Percentiles rank a stretch among this genome's conserved stretches.
These are phyloP conservation scores for Castor canadensis DNA, from an alignment of 2,113 vertebrate species.

Conservation along the genomic window DNA sequence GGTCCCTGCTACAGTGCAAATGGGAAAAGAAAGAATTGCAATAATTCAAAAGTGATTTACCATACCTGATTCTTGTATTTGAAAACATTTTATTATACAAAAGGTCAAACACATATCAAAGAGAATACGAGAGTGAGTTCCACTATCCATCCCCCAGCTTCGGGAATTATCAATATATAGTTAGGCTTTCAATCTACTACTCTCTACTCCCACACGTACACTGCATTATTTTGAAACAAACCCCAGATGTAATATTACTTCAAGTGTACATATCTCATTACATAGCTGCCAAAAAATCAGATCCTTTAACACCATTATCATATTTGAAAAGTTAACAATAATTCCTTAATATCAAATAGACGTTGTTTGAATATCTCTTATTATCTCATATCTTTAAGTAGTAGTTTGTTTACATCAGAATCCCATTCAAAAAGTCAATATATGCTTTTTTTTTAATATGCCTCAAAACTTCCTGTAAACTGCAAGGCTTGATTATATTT, in stretches of 20 bases:
- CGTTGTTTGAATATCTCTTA: background rate
- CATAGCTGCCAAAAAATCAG: background rate
- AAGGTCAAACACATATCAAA: background rate
- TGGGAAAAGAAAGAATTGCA: background rate
- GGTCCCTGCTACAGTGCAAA: background rate
- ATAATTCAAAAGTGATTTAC: background rate
- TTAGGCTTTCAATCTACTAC: background rate
- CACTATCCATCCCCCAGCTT: background rate
- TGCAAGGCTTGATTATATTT: constrained; percentile 37
- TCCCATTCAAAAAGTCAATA: background rate
- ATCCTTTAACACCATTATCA: background rate
- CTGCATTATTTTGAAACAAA: constrained; percentile 42
- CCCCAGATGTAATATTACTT: background rate
- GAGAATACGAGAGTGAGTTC: background rate
- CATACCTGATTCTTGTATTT: background rate
- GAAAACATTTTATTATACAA: constrained; percentile 11
- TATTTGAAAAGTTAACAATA: constrained; percentile 12
- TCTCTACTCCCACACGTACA: background rate
- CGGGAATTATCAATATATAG: background rate
- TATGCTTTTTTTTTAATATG: constrained; percentile 30
- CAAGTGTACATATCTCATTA: background rate
- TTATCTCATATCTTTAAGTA: background rate
- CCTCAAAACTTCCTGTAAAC: background rate
- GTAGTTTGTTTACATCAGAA: constrained; percentile 3
- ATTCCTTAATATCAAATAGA: constrained; percentile 3